Conservation (phyloP, 2,888 invertebrate genomes). For the Archips crataeganus region DNA sequence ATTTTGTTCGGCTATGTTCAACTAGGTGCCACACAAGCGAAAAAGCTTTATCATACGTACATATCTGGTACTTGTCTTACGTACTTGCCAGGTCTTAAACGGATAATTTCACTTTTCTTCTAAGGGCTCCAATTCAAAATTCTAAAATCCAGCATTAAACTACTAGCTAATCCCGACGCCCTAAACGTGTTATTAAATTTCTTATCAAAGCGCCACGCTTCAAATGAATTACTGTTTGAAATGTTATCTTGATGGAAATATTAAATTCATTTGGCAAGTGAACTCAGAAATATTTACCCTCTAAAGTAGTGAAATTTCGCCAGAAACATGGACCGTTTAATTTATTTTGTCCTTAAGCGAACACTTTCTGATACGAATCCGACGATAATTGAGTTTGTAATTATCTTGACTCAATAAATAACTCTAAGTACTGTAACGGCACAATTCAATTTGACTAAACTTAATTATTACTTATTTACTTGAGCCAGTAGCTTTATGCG, state of each 20-base stretch:
- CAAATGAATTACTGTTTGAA: conserved; percentile 22
- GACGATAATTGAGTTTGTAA: conserved; percentile 33
- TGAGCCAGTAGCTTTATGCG: background rate
- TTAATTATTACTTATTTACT: conserved; percentile 1
- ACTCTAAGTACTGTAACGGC: conserved; percentile 10
- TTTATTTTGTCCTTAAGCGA: conserved; percentile 42
- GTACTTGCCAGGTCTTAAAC: background rate
- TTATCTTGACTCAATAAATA: conserved; percentile 31
- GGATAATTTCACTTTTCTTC: background rate
- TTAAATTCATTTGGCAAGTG: conserved; percentile 44
- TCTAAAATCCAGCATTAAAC: background rate
- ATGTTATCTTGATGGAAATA: conserved; percentile 27
- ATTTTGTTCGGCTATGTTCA: too few relatives aligned
- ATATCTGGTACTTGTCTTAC: too few relatives aligned
- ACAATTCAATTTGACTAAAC: conserved; percentile 13
- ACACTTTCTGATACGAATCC: conserved; percentile 34
- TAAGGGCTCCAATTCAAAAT: background rate
- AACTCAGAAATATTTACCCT: conserved; percentile 49
- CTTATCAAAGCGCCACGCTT: conserved; percentile 15
- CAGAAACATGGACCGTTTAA: conserved; percentile 47
- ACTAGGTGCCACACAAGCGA: too few relatives aligned
- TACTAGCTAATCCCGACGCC: background rate
- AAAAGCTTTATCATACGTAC: too few relatives aligned
- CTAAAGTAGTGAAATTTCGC: conserved; percentile 28
- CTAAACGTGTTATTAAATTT: conserved; percentile 14